phyloP scores from a whole-genome alignment of 64 coral and sea anemone species.

The Porites australiensis region DNA sequence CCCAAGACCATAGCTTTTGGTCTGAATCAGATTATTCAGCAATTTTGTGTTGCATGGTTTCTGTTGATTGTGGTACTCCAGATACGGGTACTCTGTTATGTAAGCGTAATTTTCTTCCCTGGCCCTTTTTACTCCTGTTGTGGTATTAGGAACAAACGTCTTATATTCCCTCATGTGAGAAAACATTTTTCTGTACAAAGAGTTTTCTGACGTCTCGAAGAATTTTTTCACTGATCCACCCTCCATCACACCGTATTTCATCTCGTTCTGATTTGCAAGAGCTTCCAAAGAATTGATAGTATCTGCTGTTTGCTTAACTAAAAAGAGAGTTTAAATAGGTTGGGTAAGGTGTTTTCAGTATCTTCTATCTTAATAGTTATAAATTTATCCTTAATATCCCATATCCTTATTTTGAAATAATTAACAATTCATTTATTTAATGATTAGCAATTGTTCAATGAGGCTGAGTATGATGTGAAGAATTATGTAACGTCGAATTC shows the following conservation, averaged over 20 bases:
- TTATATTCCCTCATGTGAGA: slow-evolving; percentile 75
- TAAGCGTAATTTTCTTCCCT: slow-evolving; percentile 83
- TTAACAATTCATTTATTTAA: too few relatives aligned
- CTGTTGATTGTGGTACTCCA: slow-evolving; percentile 79
- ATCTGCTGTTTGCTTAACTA: slow-evolving; percentile 57
- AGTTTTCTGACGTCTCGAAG: slow-evolving; percentile 71
- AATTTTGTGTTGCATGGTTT: slow-evolving; percentile 89
- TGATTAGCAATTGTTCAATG: too few relatives aligned
- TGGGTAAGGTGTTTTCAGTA: neutral
- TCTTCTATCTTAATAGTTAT: too few relatives aligned
- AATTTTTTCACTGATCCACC: slow-evolving; percentile 68
- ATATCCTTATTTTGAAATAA: too few relatives aligned
- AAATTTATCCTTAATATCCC: too few relatives aligned
- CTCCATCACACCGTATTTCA: slow-evolving; percentile 75
- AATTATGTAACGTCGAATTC: too few relatives aligned
- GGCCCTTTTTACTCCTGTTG: slow-evolving; percentile 57
- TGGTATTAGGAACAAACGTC: slow-evolving; percentile 46
- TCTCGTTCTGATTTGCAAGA: slow-evolving; percentile 67
- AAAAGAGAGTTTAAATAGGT: neutral
- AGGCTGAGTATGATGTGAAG: too few relatives aligned
- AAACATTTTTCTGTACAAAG: slow-evolving; percentile 78
- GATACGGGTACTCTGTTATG: slow-evolving; percentile 80
- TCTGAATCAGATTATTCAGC: slow-evolving; percentile 78
- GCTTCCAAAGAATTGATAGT: slow-evolving; percentile 86
- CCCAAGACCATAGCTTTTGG: slow-evolving; percentile 94